Conservation (phyloP, 2,113 vertebrate genomes). For the Geococcyx californianus region DNA sequence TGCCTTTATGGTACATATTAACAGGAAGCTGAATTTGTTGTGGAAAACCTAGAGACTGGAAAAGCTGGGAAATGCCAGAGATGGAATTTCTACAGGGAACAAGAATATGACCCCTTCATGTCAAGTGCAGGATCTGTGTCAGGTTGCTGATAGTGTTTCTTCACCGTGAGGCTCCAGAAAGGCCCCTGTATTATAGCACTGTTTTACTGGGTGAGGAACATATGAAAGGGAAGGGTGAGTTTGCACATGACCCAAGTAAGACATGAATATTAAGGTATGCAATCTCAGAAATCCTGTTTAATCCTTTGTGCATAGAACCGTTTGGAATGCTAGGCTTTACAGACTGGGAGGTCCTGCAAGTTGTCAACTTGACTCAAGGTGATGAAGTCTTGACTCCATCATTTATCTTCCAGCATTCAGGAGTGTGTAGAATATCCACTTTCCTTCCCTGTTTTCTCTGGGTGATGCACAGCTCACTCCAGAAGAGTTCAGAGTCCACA, state of each 20-base stretch:
- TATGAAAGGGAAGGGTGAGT: not conserved
- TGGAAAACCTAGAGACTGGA: not conserved
- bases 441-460: not conserved
- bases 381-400: not conserved
- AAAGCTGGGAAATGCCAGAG: not conserved
- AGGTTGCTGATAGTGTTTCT: not conserved
- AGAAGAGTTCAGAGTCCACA: not conserved
- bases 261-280: not conserved
- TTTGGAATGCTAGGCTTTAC: not conserved
- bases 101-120: accelerated
- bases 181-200: accelerated
- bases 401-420: not conserved
- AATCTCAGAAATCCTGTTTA: not conserved
- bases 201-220: not conserved
- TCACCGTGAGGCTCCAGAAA: not conserved
- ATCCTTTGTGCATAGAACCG: not conserved
- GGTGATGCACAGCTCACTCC: not conserved
- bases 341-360: not conserved
- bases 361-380: not conserved
- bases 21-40: accelerated
- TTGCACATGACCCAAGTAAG: not conserved
- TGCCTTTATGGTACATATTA: not conserved
- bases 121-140: not conserved
- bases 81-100: not conserved
- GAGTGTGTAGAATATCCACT: not conserved